phyloP scores from a whole-genome alignment of 35 echinoderm and acorn worm genomes.

The Heliocidaris tuberculata region DNA sequence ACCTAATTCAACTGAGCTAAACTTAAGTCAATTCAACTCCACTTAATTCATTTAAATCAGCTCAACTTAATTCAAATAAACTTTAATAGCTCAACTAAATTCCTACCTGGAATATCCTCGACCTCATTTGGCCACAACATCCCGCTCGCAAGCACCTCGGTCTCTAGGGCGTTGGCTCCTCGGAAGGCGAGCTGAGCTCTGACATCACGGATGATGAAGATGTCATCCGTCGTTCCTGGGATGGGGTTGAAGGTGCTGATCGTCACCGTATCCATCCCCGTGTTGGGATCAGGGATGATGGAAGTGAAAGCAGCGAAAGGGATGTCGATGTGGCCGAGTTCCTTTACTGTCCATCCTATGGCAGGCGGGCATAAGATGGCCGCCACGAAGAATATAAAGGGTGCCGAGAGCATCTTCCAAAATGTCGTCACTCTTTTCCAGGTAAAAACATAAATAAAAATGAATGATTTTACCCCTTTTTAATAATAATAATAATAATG shows the following conservation, averaged over 20 bases:
- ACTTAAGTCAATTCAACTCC: neutral
- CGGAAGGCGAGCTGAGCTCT: constrained; percentile 46
- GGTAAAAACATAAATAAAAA: too few species aligned
- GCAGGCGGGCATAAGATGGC: neutral
- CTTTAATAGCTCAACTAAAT: neutral
- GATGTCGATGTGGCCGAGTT: constrained; percentile 53
- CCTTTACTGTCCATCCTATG: constrained; percentile 26
- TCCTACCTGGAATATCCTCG: constrained; percentile 74
- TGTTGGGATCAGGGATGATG: constrained; percentile 41
- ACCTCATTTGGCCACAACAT: constrained; percentile 80
- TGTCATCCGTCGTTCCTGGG: constrained; percentile 21
- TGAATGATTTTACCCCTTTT: too few species aligned
- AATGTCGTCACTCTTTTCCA: neutral
- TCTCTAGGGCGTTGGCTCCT: constrained; percentile 49
- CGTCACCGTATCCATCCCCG: constrained; percentile 54
- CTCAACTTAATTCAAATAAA: neutral
- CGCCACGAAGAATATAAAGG: neutral
- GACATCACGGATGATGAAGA: constrained; percentile 79
- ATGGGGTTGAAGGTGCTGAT: constrained; percentile 65
- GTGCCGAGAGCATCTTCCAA: neutral
- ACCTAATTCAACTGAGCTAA: neutral
- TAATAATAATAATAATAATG: too few species aligned
- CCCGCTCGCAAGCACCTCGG: constrained; percentile 54
- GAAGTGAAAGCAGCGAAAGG: constrained; percentile 60
- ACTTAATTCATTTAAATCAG: neutral